Base-by-base conservation (phyloP, 1,140 invertebrate species). In the Palaemon carinicauda region DNA sequence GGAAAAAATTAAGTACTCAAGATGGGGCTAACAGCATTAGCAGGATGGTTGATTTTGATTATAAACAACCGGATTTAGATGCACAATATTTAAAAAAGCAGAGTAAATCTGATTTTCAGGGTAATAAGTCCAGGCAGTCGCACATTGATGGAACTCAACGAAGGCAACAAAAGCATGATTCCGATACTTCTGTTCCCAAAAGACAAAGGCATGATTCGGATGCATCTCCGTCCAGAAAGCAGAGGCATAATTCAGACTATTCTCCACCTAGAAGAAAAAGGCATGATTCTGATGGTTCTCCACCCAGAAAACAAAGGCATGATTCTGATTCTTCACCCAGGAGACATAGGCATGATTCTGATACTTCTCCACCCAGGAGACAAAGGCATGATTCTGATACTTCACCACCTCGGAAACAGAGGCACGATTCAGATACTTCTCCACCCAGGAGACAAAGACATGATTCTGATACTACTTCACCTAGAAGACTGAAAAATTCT, bases 1-100 rank as follows among this genome's bases (percentile, higher is more conserved):
- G 88, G 88, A 89, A 89, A 41, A 95, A 94, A 92, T 93, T 95
- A 65, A 92, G 96, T 5, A 91, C 7, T 41, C 41, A 41, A 41
- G 41, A 41, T 41, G 41, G 12, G 41, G 1, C 41, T 9, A 41
- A 41, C 12, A 12, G 41, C 12, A 41, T 41, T 41, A 12, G 41
- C 12, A 41, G 12, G 3, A 41, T 41, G 41, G 65, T 29, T 17
- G 33, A 56, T 15, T 21, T 74, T 74, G 81, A 31, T 21, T 19
- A 29, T 52, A 73, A 83, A 17, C 50, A 33, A 5, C 29, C n/a
- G 54, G 2, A 56, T 19, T 29, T 56, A 27, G 24, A 56, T 74
- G 15, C 1, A 7, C 71, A 31, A 31, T 60, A 4, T 41, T 9
- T 41, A 41, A 41, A 41, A 9, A 3, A 41, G 12, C 7, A 12